These are phyloP conservation scores for Drosophila varians DNA, from an alignment of 1,140 invertebrate genomes.

Conservation along the genomic window DNA sequence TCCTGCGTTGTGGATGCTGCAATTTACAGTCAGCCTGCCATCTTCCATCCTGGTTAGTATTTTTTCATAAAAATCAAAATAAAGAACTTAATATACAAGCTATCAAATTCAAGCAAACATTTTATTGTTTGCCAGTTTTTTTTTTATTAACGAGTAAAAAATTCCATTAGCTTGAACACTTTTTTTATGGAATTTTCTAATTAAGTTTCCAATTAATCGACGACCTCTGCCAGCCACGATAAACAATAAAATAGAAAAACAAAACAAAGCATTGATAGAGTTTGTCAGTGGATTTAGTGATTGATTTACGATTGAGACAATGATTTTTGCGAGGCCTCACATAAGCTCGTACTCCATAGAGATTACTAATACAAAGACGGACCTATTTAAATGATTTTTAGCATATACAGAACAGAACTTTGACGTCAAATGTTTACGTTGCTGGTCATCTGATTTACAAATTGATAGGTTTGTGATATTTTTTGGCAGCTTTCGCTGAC, in stretches of 20 bases:
- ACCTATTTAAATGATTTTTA: not conserved
- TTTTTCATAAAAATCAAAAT: no score
- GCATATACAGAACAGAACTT: constrained; percentile 3
- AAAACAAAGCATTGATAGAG: constrained; percentile 44
- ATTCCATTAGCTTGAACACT: constrained; percentile 29
- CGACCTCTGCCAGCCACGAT: constrained; percentile 56
- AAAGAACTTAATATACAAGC: no score
- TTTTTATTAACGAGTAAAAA: constrained; percentile 7
- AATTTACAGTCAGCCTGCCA: constrained; percentile 70
- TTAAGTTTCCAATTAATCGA: constrained; percentile 56
- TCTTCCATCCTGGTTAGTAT: constrained; percentile 77
- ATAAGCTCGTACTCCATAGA: constrained; percentile 1
- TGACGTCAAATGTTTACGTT: constrained; percentile 41
- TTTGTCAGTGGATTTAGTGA: constrained; percentile 38
- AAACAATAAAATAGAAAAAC: constrained; percentile 29
- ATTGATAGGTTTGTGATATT: constrained; percentile 35
- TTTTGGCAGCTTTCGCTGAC: constrained; percentile 57
- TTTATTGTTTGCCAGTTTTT: not conserved
- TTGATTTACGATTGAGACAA: constrained; percentile 60
- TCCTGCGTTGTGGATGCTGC: constrained; percentile 63
- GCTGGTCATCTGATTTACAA: constrained; percentile 51
- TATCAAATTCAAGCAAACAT: not conserved
- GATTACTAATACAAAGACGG: not conserved
- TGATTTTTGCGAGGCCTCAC: constrained; percentile 22
- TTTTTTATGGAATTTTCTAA: constrained; percentile 53